These are phyloP conservation scores for Cryptops parisi DNA, from an alignment of 2,888 invertebrate genomes.

Conservation along the genomic window DNA sequence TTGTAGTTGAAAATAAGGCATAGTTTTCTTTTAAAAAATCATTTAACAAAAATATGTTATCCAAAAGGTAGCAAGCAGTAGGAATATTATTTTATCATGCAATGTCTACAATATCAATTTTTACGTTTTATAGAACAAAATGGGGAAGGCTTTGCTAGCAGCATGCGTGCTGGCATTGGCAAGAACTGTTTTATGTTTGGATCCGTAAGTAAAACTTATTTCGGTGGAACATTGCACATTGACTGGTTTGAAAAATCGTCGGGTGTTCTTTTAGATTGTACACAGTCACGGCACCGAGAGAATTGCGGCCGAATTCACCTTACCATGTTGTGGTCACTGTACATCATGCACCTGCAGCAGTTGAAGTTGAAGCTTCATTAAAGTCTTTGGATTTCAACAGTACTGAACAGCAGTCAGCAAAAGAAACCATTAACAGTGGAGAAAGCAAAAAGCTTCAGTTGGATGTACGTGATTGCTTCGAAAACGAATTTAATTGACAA, in stretches of 20 bases:
- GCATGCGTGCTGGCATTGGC: too few species aligned
- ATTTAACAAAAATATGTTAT: too few species aligned
- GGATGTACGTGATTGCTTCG: slow-evolving; percentile 38
- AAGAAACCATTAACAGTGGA: slow-evolving; percentile 52
- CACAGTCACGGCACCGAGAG: slow-evolving; percentile 65
- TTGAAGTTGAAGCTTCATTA: slow-evolving; percentile 6
- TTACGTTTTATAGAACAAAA: too few species aligned
- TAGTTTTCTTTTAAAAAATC: too few species aligned
- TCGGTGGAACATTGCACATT: not conserved
- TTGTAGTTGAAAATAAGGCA: too few species aligned
- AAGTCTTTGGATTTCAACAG: slow-evolving; percentile 28
- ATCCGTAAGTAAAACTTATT: not conserved
- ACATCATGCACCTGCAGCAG: slow-evolving; percentile 22
- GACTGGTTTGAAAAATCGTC: too few species aligned
- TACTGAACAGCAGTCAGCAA: slow-evolving; percentile 50
- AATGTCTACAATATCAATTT: too few species aligned
- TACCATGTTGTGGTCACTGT: slow-evolving; percentile 59
- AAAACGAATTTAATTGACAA: not conserved
- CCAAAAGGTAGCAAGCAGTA: too few species aligned
- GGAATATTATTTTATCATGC: too few species aligned
- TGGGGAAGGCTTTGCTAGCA: too few species aligned
- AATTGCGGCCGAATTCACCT: slow-evolving; percentile 64
- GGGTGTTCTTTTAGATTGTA: slow-evolving; percentile 36
- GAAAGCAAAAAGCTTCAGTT: slow-evolving; percentile 53
- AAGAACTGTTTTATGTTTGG: not conserved